Percentiles rank a stretch among this genome's conserved stretches.
phyloP scores from a whole-genome alignment of 2,888 invertebrate species.

The Agrilus cyanescens region DNA sequence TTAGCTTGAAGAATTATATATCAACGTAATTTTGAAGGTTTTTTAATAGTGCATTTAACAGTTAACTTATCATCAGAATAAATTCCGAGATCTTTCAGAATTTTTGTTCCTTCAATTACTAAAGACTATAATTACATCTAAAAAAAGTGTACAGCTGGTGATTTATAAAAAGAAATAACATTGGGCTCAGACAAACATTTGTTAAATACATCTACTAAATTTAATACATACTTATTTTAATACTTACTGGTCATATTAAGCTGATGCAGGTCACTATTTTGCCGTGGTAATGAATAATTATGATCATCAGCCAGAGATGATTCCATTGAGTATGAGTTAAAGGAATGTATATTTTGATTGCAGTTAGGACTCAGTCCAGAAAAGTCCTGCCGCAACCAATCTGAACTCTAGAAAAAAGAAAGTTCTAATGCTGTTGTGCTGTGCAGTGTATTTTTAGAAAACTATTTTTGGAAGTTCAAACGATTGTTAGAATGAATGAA shows the following conservation, averaged over 20 bases:
- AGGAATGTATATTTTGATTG: constrained; percentile 19
- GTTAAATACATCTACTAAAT: no score
- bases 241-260: no score
- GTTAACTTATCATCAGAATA: no score
- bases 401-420: constrained; percentile 20
- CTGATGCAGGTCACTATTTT: not conserved
- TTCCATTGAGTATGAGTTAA: constrained; percentile 22
- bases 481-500: constrained; percentile 6
- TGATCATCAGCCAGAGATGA: constrained; percentile 17
- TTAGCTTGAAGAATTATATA: no score
- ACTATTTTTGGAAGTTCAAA: constrained; percentile 14
- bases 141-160: no score
- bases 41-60: no score
- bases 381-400: constrained; percentile 22
- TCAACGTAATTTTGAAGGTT: no score
- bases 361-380: constrained; percentile 20
- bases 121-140: no score
- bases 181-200: no score
- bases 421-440: not conserved
- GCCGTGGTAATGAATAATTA: not conserved
- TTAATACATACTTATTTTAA: constrained; percentile 2
- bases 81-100: no score
- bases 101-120: no score
- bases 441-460: constrained; percentile 12
- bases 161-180: no score